Conservation (phyloP, 2,888 invertebrate species). For the Eurytoma adleriae region DNA sequence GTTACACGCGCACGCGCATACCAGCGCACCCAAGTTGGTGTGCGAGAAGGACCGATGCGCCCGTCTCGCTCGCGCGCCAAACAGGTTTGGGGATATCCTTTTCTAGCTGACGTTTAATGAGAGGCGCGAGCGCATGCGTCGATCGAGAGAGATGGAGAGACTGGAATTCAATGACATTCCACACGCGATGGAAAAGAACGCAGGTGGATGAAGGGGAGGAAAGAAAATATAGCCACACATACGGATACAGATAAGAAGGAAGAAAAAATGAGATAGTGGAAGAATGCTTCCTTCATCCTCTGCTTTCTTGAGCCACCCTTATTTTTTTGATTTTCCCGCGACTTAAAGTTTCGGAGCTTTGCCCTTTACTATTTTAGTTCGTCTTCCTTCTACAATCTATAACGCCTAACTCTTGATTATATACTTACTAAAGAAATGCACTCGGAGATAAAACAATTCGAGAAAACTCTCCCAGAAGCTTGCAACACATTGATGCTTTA, state of each 20-base stretch:
- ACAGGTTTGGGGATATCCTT: background rate
- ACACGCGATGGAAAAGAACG: slow-evolving; percentile 35
- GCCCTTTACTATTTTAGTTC: background rate
- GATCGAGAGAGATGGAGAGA: background rate
- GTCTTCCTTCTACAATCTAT: background rate
- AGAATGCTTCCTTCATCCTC: background rate
- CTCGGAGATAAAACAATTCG: slow-evolving; percentile 27
- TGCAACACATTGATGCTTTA: background rate
- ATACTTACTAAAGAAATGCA: slow-evolving; percentile 20
- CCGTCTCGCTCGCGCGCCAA: background rate
- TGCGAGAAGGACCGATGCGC: background rate
- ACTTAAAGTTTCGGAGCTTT: slow-evolving; percentile 32
- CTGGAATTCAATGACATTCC: slow-evolving; percentile 52
- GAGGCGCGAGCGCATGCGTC: slow-evolving; percentile 34
- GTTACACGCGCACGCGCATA: slow-evolving; percentile 23
- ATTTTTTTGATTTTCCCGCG: slow-evolving; percentile 50
- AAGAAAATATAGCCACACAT: background rate
- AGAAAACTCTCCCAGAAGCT: background rate
- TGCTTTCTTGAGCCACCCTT: slow-evolving; percentile 15
- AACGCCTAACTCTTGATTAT: slow-evolving; percentile 38
- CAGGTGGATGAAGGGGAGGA: background rate
- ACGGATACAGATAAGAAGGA: slow-evolving; percentile 9
- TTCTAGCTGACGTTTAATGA: background rate
- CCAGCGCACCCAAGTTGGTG: background rate
- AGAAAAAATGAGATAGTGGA: background rate